Evolutionary conservation across 1,140 invertebrate genomes (phyloP).

Genomic region (Hypothenemus hampei): DNA sequence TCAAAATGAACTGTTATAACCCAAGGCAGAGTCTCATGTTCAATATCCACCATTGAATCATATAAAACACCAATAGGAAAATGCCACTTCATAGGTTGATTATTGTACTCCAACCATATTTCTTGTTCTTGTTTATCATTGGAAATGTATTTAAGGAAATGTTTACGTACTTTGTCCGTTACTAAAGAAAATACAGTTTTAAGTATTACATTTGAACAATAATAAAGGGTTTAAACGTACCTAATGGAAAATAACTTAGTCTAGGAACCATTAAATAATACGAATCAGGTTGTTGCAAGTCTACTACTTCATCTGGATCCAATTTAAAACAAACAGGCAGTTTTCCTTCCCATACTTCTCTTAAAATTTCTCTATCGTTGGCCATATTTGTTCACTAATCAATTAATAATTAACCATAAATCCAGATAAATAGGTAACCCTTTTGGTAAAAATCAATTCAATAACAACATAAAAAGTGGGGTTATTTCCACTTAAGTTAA

Average conservation of each 20-base stretch:
- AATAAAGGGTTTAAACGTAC: background rate
- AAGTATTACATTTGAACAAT: background rate
- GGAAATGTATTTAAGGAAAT: slow-evolving; percentile 79
- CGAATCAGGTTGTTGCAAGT: slow-evolving; percentile 82
- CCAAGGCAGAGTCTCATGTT: slow-evolving; percentile 82
- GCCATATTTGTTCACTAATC: no score
- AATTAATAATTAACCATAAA: no score
- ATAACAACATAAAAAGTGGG: no score
- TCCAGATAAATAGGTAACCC: no score
- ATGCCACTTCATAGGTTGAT: slow-evolving; percentile 90
- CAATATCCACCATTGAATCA: slow-evolving; percentile 67
- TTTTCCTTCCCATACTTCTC: slow-evolving; percentile 94
- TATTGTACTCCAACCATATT: slow-evolving; percentile 95
- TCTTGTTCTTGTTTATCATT: slow-evolving; percentile 79
- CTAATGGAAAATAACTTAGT: slow-evolving; percentile 84
- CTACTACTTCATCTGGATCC: slow-evolving; percentile 80
- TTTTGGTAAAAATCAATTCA: no score
- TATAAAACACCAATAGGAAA: slow-evolving; percentile 93
- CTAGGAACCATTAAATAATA: slow-evolving; percentile 94
- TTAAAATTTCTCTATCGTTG: slow-evolving; percentile 85
- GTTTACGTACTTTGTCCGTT: slow-evolving; percentile 83
- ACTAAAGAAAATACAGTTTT: slow-evolving; percentile 52
- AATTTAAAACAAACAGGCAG: slow-evolving; percentile 87
- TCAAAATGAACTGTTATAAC: slow-evolving; percentile 92
- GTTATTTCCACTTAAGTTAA: no score